Evolutionary conservation across 2,888 invertebrate species (phyloP).

Genomic region (Rhaphigaster nebulosa): DNA sequence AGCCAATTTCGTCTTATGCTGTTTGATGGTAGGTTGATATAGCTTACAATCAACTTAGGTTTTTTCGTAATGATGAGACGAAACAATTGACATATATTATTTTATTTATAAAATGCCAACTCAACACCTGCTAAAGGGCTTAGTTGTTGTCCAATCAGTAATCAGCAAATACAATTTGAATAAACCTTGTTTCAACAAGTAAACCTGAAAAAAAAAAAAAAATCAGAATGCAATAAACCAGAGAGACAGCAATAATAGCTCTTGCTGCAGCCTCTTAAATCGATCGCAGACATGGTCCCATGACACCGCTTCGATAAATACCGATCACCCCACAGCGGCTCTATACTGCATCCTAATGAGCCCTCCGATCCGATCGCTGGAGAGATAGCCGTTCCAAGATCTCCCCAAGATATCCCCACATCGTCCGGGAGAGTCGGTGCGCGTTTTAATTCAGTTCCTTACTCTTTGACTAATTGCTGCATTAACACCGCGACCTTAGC

Average conservation of each 20-base stretch:
- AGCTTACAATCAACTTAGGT: no score
- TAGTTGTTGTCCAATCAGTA: neutral
- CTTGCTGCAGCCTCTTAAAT: neutral
- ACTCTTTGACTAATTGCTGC: neutral
- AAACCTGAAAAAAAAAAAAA: neutral
- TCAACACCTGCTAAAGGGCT: neutral
- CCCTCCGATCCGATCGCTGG: neutral
- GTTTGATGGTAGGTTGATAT: no score
- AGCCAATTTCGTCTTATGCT: no score
- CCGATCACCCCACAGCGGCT: neutral
- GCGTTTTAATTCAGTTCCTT: neutral
- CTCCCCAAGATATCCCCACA: neutral
- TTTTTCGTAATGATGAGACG: no score
- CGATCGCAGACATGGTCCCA: neutral
- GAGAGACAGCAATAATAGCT: neutral
- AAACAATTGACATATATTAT: no score
- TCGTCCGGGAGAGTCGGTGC: neutral
- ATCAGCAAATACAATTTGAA: neutral
- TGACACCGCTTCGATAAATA: neutral
- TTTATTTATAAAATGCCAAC: no score
- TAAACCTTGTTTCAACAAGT: neutral
- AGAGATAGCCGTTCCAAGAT: neutral
- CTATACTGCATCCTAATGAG: neutral
- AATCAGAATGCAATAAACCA: neutral
- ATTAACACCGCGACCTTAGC: neutral